Evolutionary conservation across 2,797 vertebrate species (phyloP).

Genomic region (Pempheris klunzingeri): DNA sequence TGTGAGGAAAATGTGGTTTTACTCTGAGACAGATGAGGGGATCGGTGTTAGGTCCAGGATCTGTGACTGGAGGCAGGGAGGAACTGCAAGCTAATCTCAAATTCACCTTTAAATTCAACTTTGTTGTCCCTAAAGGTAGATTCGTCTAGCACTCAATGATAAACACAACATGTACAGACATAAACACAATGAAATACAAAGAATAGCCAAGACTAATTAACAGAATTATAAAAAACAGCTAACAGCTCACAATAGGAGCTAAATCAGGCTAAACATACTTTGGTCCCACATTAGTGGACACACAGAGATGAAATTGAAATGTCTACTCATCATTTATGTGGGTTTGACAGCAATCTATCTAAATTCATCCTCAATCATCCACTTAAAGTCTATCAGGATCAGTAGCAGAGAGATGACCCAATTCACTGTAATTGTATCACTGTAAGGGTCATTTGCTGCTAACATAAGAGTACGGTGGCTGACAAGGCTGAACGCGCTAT

Average conservation of each 20-base stretch:
- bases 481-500: too few species aligned
- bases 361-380: conserved; percentile 18
- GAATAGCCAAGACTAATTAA: background rate
- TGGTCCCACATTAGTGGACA: background rate
- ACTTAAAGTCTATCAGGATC: conserved; percentile 17
- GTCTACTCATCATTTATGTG: background rate
- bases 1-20: background rate
- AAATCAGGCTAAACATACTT: background rate
- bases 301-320: background rate
- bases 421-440: conserved; percentile 34
- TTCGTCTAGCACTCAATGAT: background rate
- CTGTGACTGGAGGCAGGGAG: background rate
- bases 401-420: background rate
- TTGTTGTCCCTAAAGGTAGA: background rate
- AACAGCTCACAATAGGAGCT: background rate
- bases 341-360: too few species aligned
- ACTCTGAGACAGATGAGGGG: background rate
- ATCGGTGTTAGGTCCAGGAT: background rate
- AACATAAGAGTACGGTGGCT: too few species aligned
- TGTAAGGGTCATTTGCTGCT: conserved; percentile 18
- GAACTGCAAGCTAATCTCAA: background rate
- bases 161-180: background rate
- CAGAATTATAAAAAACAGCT: background rate
- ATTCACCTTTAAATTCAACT: background rate
- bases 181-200: background rate